Evolutionary conservation across 2,113 vertebrate genomes (phyloP), one percentile per base, ranked within the genome.

Genomic region (Fukomys damarensis): DNA sequence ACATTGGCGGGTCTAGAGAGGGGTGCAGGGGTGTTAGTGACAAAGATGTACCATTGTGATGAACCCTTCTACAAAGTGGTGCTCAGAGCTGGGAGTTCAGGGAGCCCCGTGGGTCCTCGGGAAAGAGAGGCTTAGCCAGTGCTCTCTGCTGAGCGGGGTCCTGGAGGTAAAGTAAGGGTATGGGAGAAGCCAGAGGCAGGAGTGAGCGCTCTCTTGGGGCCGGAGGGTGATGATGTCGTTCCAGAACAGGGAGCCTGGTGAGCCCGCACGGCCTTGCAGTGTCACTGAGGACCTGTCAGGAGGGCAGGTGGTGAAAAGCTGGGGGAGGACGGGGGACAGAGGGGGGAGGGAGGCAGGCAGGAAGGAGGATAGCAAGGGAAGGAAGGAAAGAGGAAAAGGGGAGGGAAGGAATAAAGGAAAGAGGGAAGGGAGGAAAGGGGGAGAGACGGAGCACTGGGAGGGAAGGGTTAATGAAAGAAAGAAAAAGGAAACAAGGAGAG

Each of bases 301-400:
- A 56, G 28, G 8, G 38, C 17, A 5, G 46, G 41, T 38, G 10
- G 38, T 59, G 66, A 38, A 16, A 17, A 14, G 63, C 30, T 32
- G 63, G 30, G 61, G 63, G 16, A 56, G 54, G 32, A 19, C 32
- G 32, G 4, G 20, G 5, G 19, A 10, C 12, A 12, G 19, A 6
- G 3, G 10, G 5, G 14, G 30, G 1, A 2, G 46, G 12, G 10
- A 13, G 49, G 11, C 7, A 17, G 14, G 6, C 4, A 32, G 63
- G 63, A 9, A 65, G 61, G 30, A 68, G 5, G 35, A 16, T 19
- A 7, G 13, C 13, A n/a, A 38, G 13, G 4, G 41, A 28, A 13
- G 22, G 3, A 16, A 16, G 41, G n/a, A 38, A 16, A 24, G 5
- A 26, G 4, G 20, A 19, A 68, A 17, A 3, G 10, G 4, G 8